Conservation (phyloP, 2,888 invertebrate species). For the Lochmaea capreae region DNA sequence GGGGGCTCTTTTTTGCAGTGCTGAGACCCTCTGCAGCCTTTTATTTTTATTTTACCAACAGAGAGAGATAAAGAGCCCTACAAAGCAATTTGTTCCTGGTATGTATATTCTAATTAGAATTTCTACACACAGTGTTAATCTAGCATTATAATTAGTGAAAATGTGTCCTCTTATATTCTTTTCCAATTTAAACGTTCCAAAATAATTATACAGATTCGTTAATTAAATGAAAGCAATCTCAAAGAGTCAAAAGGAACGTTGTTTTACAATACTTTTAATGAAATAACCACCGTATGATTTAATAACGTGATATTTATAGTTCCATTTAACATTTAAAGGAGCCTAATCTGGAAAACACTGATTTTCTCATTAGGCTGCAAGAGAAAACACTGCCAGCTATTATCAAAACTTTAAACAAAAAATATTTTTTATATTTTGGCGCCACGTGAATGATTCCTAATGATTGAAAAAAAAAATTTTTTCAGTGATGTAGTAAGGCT, state of each 20-base stretch:
- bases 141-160: conserved; percentile 22
- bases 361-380: no score
- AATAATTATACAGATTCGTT: not conserved
- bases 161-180: conserved; percentile 9
- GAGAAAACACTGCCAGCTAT: no score
- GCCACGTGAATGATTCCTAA: no score
- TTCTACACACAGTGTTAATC: conserved; percentile 32
- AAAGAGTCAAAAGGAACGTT: not conserved
- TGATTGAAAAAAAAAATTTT: no score
- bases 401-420: no score
- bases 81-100: conserved; percentile 38
- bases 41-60: conserved; percentile 34
- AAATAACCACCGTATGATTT: no score
- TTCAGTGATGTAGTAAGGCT: no score
- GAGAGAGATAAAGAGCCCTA: conserved; percentile 20
- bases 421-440: no score
- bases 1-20: conserved; percentile 37
- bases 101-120: conserved; percentile 35
- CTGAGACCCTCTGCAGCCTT: conserved; percentile 25
- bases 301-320: no score
- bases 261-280: no score
- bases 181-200: not conserved
- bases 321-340: no score
- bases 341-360: no score
- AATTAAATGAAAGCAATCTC: not conserved